These are phyloP conservation scores for Microplitis demolitor DNA, from an alignment of 1,140 invertebrate species.

Conservation along the genomic window DNA sequence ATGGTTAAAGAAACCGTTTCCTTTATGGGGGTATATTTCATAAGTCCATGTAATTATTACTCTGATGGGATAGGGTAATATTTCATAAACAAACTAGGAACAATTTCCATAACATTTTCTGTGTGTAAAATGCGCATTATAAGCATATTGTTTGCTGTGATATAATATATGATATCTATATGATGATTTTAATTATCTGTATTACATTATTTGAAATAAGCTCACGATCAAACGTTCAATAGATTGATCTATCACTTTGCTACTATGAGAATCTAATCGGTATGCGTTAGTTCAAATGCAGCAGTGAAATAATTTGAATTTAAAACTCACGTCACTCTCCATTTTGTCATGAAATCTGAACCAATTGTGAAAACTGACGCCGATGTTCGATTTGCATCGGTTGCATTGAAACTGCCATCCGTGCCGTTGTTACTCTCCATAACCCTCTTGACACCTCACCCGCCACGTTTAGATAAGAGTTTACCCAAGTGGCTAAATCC, in stretches of 20 bases:
- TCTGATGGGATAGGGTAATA: too few species aligned
- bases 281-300: neutral
- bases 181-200: too few species aligned
- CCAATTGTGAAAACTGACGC: slow-evolving; percentile 71
- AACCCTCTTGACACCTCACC: slow-evolving; percentile 25
- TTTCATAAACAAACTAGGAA: too few species aligned
- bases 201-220: too few species aligned
- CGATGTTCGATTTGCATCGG: slow-evolving; percentile 61
- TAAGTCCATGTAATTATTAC: too few species aligned
- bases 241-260: neutral
- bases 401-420: slow-evolving; percentile 49
- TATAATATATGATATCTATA: too few species aligned
- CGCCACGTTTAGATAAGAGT: slow-evolving; percentile 13
- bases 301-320: neutral
- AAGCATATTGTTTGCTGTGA: too few species aligned
- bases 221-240: too few species aligned
- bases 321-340: slow-evolving; percentile 60
- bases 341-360: slow-evolving; percentile 71
- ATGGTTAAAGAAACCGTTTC: too few species aligned
- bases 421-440: slow-evolving; percentile 51
- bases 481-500: slow-evolving; percentile 11
- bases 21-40: too few species aligned
- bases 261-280: neutral
- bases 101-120: too few species aligned
- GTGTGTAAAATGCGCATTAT: too few species aligned